Evolutionary conservation across 2,797 vertebrate species (phyloP).

Genomic region (Urocyon cinereoargenteus): DNA sequence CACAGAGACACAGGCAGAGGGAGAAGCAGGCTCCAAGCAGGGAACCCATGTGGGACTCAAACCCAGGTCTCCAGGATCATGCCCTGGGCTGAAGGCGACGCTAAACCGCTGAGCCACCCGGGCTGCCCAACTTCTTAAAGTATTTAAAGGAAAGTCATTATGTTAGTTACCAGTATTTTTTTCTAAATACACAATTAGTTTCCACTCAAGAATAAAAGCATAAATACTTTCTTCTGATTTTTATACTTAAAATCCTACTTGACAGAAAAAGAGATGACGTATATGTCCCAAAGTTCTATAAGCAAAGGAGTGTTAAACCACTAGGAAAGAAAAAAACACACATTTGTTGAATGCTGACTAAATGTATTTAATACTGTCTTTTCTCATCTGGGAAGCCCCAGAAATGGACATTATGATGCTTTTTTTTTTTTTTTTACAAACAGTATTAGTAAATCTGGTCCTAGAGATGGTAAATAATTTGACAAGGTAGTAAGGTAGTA

Average conservation of each 20-base stretch:
- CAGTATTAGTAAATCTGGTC: background rate
- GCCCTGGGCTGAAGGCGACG: too few relatives aligned
- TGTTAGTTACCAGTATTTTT: background rate
- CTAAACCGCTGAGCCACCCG: too few relatives aligned
- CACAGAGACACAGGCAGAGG: too few relatives aligned
- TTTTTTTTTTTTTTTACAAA: background rate
- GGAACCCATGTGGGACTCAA: too few relatives aligned
- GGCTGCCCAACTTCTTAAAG: background rate
- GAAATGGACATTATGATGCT: background rate
- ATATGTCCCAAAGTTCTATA: background rate
- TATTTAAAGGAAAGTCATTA: conserved; percentile 9
- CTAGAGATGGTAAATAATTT: background rate
- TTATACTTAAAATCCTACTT: conserved; percentile 6
- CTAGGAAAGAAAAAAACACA: background rate
- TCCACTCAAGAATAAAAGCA: background rate
- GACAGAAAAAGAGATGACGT: background rate
- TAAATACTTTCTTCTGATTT: conserved; percentile 32
- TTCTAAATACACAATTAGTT: conserved; percentile 2
- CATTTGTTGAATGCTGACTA: background rate
- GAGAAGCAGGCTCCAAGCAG: too few relatives aligned
- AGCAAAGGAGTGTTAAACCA: background rate
- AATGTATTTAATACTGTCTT: background rate
- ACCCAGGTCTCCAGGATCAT: too few relatives aligned
- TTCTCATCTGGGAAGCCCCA: background rate
- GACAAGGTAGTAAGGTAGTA: background rate